A percentile compares a stretch with the other conserved stretches of the same genome.
Evolutionary conservation across 2,113 vertebrate species (phyloP).

Genomic region (Daubentonia madagascariensis): DNA sequence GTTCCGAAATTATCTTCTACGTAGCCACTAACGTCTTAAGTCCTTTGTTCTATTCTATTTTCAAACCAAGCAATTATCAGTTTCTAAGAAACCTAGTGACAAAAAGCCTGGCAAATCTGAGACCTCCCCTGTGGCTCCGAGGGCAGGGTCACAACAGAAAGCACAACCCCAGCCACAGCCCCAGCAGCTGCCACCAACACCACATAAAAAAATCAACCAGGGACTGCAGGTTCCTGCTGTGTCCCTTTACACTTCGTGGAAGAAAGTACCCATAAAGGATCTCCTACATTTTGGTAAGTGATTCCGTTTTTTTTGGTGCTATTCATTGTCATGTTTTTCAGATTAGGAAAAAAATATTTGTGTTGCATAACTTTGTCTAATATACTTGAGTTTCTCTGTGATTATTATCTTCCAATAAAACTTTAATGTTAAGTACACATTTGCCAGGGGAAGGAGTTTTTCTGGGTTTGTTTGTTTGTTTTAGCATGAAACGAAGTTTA

Average conservation of each 20-base stretch:
- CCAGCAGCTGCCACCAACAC: slow-evolving; percentile 62
- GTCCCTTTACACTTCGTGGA: slow-evolving; percentile 94
- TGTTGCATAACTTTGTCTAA: background rate
- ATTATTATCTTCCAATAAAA: background rate
- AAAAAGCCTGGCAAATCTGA: slow-evolving; percentile 91
- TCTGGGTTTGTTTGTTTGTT: too few species aligned
- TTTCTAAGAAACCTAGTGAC: slow-evolving; percentile 93
- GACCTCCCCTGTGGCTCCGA: slow-evolving; percentile 94
- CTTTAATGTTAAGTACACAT: background rate
- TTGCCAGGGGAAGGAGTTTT: too few species aligned
- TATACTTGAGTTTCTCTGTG: background rate
- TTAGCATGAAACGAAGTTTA: too few species aligned
- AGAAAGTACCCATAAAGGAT: slow-evolving; percentile 97
- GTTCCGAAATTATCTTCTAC: background rate
- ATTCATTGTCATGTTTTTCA: background rate
- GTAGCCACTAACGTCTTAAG: background rate
- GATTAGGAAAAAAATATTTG: background rate
- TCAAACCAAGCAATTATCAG: slow-evolving; percentile 76
- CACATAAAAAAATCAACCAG: slow-evolving; percentile 90
- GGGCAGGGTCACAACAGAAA: slow-evolving; percentile 92
- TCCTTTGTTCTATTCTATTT: slow-evolving; percentile 62
- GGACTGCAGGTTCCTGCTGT: slow-evolving; percentile 95
- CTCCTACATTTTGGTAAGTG: slow-evolving; percentile 95
- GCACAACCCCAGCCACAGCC: slow-evolving; percentile 80
- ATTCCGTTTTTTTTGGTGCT: background rate